Percentiles rank a stretch among this genome's conserved stretches.
Conservation (phyloP, 2,888 invertebrate genomes). For the Sisyra terminalis region DNA sequence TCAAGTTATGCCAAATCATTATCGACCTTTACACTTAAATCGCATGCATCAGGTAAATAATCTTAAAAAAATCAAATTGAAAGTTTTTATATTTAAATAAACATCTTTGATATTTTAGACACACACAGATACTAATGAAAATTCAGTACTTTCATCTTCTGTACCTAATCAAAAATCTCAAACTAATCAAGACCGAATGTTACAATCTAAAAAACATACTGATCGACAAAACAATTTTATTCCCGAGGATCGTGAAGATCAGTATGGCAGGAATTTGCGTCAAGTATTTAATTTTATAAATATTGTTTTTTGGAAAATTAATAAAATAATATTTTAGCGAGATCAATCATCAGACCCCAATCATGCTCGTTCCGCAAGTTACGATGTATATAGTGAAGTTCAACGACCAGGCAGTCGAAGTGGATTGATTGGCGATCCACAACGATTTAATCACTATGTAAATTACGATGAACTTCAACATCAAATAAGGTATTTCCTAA, state of each 20-base stretch:
- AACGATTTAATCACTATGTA: slow-evolving; percentile 53
- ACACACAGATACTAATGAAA: slow-evolving; percentile 2
- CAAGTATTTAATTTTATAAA: slow-evolving; percentile 22
- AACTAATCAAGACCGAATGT: slow-evolving; percentile 26
- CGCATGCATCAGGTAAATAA: neutral
- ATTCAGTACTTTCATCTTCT: neutral
- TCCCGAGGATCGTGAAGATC: slow-evolving; percentile 32
- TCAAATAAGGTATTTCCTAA: slow-evolving; percentile 50
- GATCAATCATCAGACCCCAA: slow-evolving; percentile 14
- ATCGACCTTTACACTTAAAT: neutral
- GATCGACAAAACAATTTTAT: slow-evolving; percentile 41
- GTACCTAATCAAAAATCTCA: slow-evolving; percentile 10
- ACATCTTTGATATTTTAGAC: neutral
- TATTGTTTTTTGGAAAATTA: slow-evolving; percentile 12
- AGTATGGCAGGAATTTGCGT: slow-evolving; percentile 27
- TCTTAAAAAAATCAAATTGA: neutral
- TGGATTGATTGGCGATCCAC: slow-evolving; percentile 32
- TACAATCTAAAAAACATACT: slow-evolving; percentile 37
- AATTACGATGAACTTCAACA: slow-evolving; percentile 76
- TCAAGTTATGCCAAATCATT: slow-evolving; percentile 3
- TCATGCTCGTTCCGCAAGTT: slow-evolving; percentile 14
- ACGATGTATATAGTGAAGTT: slow-evolving; percentile 27
- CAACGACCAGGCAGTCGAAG: slow-evolving; percentile 35
- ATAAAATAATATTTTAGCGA: slow-evolving; percentile 12
- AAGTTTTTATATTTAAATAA: too few species aligned